A percentile compares a stretch with the other conserved stretches of the same genome.
Evolutionary conservation across 2,888 invertebrate species (phyloP).

Genomic region (Agelastica alni): DNA sequence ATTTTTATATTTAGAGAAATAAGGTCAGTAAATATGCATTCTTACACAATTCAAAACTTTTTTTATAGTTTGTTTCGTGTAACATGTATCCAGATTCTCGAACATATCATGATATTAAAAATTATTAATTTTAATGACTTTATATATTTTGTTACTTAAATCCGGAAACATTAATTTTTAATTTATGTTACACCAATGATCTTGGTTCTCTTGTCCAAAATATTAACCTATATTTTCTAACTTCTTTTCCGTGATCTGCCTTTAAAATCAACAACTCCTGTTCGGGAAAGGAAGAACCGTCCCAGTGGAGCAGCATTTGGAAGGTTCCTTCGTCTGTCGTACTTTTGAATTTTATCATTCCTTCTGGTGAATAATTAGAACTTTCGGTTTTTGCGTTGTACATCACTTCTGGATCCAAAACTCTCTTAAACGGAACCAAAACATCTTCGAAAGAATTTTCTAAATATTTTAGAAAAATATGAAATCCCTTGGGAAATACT

Average conservation of each 20-base stretch:
- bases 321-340: constrained; percentile 29
- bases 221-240: constrained; percentile 30
- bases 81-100: no score
- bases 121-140: no score
- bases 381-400: constrained; percentile 14
- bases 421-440: constrained; percentile 18
- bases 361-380: constrained; percentile 1
- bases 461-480: constrained; percentile 25
- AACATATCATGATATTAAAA: no score
- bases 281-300: constrained; percentile 14
- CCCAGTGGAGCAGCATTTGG: constrained; percentile 38
- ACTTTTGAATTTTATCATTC: constrained; percentile 21
- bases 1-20: no score
- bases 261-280: constrained; percentile 23
- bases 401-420: constrained; percentile 21
- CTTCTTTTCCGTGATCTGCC: constrained; percentile 33
- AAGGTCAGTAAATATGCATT: no score
- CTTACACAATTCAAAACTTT: no score
- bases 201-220: constrained; percentile 25
- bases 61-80: no score
- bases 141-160: no score
- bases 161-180: no score
- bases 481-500: constrained; percentile 32
- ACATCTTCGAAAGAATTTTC: constrained; percentile 20
- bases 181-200: background rate